These are phyloP conservation scores for Phaethon lepturus DNA, from an alignment of 2,113 vertebrate species.

Conservation along the genomic window DNA sequence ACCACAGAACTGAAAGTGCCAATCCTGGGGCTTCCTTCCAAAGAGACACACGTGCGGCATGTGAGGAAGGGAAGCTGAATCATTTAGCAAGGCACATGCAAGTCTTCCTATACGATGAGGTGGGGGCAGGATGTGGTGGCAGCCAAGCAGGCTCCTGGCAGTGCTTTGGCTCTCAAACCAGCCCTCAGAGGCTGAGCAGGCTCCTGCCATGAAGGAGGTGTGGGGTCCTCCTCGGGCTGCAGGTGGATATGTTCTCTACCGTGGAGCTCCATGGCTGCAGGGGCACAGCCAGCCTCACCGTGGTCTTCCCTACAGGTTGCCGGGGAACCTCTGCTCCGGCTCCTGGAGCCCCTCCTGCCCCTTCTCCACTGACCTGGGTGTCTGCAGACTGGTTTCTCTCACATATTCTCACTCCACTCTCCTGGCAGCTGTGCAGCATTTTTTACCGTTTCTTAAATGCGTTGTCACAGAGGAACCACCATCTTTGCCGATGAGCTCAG, in stretches of 20 bases:
- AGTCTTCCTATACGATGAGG: neutral
- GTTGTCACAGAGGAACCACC: neutral
- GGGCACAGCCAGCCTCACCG: neutral
- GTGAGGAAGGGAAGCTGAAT: neutral
- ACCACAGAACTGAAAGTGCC: neutral
- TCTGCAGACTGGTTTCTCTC: neutral
- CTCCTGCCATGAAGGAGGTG: neutral
- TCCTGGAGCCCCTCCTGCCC: neutral
- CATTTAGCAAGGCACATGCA: neutral
- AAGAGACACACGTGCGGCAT: neutral
- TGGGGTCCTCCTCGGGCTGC: neutral
- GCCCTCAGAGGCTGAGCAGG: neutral
- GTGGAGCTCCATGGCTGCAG: neutral
- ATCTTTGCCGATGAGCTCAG: neutral
- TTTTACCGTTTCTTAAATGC: neutral
- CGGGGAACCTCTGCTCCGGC: neutral
- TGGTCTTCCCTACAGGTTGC: fast-evolving
- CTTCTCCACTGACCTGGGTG: neutral
- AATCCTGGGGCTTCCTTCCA: fast-evolving
- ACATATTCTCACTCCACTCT: neutral
- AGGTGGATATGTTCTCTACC: neutral
- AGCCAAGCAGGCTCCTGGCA: neutral
- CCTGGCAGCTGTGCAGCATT: neutral
- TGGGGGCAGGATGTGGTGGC: neutral
- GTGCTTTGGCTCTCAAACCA: neutral